Base-by-base conservation (phyloP, 2,113 vertebrate species). In the Leptosomus discolor region DNA sequence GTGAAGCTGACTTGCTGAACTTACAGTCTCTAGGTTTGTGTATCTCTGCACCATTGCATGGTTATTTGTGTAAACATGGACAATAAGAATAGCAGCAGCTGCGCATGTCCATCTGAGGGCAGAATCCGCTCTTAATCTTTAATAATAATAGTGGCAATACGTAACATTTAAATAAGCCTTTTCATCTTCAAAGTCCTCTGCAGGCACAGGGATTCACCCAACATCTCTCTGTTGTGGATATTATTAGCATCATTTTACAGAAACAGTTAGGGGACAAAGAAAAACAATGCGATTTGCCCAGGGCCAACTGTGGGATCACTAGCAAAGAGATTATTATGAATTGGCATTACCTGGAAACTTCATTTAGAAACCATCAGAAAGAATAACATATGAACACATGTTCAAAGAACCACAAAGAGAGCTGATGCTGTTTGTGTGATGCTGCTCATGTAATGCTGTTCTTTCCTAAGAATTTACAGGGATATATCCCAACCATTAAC, bases 131-230 rank as follows among this genome's bases (percentile, higher is more conserved):
- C 79, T 60, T 91, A 96, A 91, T 75, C 88, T 96, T 86, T 68
- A 89, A 48, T 64, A 95, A 93, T 69, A 74, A 80, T 56, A 88
- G 60, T 84, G 58, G 37, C 71, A 77, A 76, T 48, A 77, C 48
- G 18, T 92, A 89, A 71, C 73, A 91, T 78, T 87, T 92, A 92
- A 94, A 92, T 37, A 81, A 96, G 34, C 36, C 76, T 97, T 91
- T 89, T 97, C 79, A 87, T 95, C 95, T 94, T 94, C 76, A 85
- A 95, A 94, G 82, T 80, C 88, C 63, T 88, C 70, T 86, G 79
- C 79, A 92, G 76, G 68, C 67, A 76, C 41, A 80, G 2, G 5
- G 8, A 92, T 92, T 87, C 86, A 78, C 56, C 51, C 76, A 75
- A 6, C 58, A 64, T 86, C 79, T 68, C 79, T 92, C 75, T 84